Evolutionary conservation across 1,140 invertebrate species (phyloP).

Genomic region (Palaemon carinicauda): DNA sequence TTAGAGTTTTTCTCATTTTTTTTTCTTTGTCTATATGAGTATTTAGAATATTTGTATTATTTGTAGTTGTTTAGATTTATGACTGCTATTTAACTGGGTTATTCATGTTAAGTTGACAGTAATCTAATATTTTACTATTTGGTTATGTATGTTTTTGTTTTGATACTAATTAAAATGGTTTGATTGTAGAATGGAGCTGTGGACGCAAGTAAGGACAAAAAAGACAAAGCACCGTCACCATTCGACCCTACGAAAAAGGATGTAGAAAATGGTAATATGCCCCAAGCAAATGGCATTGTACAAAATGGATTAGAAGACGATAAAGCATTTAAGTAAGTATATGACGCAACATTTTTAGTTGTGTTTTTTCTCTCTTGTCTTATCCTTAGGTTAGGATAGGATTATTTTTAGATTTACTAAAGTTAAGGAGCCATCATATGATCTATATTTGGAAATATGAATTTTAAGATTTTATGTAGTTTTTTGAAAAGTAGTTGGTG

Average conservation of each 20-base stretch:
- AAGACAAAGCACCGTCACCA: slow-evolving; percentile 71
- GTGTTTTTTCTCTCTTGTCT: no score
- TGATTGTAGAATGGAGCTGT: slow-evolving; percentile 64
- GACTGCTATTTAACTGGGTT: background rate
- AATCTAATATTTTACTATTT: no score
- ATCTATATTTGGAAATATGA: no score
- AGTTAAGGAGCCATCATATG: no score
- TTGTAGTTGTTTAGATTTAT: background rate
- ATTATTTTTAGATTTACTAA: no score
- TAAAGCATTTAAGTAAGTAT: slow-evolving; percentile 88
- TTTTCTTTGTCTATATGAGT: background rate
- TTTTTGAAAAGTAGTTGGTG: no score
- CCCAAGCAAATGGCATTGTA: slow-evolving; percentile 75
- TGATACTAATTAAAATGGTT: background rate
- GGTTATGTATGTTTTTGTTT: background rate
- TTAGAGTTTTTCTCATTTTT: slow-evolving; percentile 3
- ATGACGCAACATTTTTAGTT: no score
- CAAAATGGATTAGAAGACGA: slow-evolving; percentile 92
- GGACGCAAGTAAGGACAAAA: slow-evolving; percentile 73
- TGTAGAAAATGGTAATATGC: slow-evolving; percentile 67
- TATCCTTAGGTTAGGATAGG: no score
- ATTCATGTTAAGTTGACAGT: no score
- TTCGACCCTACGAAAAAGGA: slow-evolving; percentile 72
- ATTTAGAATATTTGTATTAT: background rate
- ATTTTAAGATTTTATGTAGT: no score